These are phyloP conservation scores for Heteromormyrus szaboi DNA, from an alignment of 2,797 vertebrate species.

Conservation along the genomic window DNA sequence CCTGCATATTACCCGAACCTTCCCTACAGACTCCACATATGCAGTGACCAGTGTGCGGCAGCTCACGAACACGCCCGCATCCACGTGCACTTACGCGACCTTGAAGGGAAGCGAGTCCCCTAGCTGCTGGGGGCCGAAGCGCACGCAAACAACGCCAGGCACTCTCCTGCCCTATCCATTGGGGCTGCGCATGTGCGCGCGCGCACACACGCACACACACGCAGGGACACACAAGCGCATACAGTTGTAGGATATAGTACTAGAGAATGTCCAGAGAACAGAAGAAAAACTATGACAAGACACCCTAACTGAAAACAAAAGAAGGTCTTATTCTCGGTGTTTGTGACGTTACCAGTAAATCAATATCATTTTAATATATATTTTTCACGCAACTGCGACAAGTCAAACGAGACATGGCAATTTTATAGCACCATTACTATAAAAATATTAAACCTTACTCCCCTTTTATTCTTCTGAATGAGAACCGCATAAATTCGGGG, in stretches of 20 bases:
- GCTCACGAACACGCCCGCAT: neutral
- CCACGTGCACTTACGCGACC: slow-evolving; percentile 25
- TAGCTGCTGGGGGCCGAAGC: slow-evolving; percentile 23
- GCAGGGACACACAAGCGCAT: neutral
- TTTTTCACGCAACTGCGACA: slow-evolving; percentile 16
- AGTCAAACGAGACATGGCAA: slow-evolving; percentile 18
- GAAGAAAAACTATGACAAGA: neutral
- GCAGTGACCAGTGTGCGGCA: neutral
- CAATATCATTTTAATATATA: neutral
- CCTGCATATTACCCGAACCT: neutral
- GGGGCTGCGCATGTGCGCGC: neutral
- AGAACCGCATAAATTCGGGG: slow-evolving; percentile 29
- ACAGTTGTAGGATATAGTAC: neutral
- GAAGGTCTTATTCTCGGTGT: neutral
- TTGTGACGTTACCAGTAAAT: slow-evolving; percentile 10
- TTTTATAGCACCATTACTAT: slow-evolving; percentile 41
- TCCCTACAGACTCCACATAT: neutral
- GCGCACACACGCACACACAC: neutral
- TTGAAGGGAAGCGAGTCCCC: slow-evolving; percentile 28
- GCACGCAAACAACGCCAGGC: slow-evolving; percentile 22
- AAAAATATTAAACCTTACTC: slow-evolving; percentile 39
- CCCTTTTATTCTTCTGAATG: slow-evolving; percentile 32
- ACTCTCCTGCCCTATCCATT: neutral
- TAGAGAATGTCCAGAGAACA: neutral
- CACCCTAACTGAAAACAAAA: neutral